Conservation (phyloP, 2,797 vertebrate genomes). For the Sardinella longiceps region DNA sequence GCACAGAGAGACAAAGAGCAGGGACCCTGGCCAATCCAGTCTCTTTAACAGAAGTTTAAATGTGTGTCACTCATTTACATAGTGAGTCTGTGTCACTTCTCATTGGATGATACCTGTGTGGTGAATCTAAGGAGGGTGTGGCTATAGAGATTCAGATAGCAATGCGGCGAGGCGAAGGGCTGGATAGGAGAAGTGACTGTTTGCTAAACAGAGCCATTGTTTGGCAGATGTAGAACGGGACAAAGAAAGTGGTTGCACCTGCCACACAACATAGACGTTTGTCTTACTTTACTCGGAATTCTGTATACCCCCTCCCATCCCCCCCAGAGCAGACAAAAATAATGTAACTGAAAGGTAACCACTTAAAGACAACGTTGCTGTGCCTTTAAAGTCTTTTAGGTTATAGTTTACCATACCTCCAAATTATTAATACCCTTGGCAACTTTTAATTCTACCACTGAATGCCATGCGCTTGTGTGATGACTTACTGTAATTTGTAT, state of each 20-base stretch:
- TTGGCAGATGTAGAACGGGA: neutral
- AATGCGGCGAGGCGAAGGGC: neutral
- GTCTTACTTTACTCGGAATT: neutral
- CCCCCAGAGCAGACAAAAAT: neutral
- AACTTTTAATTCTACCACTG: too few species aligned
- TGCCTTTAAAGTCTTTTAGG: too few species aligned
- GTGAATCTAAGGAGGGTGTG: neutral
- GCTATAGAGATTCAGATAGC: neutral
- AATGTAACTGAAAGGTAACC: neutral
- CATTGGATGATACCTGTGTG: conserved; percentile 6
- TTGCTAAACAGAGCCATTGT: conserved; percentile 18
- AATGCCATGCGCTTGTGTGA: neutral
- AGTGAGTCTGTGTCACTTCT: neutral
- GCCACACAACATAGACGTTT: neutral
- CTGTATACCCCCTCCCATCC: too few species aligned
- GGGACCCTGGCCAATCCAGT: neutral
- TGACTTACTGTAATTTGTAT: too few species aligned
- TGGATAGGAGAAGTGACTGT: neutral
- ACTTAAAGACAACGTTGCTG: neutral
- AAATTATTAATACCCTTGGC: too few species aligned
- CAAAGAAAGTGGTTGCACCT: conserved; percentile 12
- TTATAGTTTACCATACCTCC: too few species aligned
- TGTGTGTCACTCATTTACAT: conserved; percentile 18
- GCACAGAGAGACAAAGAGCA: neutral
- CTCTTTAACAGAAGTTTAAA: neutral